phyloP scores from a whole-genome alignment of 2,888 invertebrate species.

The Ethmia dodecea region DNA sequence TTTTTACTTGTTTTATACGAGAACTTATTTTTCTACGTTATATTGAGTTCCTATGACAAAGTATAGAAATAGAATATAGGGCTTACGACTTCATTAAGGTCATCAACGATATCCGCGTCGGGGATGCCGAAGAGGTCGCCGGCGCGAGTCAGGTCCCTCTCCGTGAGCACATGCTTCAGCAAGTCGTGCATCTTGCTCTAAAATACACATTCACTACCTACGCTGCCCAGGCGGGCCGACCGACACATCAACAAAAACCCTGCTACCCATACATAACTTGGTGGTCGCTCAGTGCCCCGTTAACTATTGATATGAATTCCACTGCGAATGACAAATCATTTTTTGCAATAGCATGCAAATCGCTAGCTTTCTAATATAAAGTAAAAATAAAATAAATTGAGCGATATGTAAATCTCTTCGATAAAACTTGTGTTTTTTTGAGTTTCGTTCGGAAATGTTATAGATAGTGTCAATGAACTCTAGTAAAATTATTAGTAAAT shows the following conservation, averaged over 20 bases:
- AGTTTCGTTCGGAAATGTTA: constrained; percentile 33
- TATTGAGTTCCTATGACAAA: no score
- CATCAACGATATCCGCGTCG: constrained; percentile 90
- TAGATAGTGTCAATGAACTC: constrained; percentile 28
- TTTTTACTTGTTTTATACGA: no score
- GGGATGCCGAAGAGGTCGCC: constrained; percentile 94
- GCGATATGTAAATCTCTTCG: constrained; percentile 21
- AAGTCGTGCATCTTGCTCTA: constrained; percentile 89
- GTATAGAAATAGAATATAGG: no score
- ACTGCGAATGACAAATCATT: constrained; percentile 5
- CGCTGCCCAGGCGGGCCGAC: constrained; percentile 9
- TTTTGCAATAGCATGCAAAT: constrained; percentile 12
- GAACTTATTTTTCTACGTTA: no score
- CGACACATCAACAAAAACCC: constrained; percentile 37
- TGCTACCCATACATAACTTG: constrained; percentile 8
- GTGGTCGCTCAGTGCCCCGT: constrained; percentile 1
- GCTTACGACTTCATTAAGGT: constrained; percentile 90
- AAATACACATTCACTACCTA: constrained; percentile 20
- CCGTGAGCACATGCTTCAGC: constrained; percentile 92
- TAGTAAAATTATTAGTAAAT: constrained; percentile 1
- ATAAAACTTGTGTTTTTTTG: constrained; percentile 21
- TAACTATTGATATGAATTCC: constrained; percentile 1
- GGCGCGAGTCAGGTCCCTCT: constrained; percentile 92
- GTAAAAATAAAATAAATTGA: constrained; percentile 27
- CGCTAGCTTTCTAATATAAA: constrained; percentile 21